phyloP scores from a whole-genome alignment of 2,797 vertebrate genomes.

The Rhinoraja longicauda region DNA sequence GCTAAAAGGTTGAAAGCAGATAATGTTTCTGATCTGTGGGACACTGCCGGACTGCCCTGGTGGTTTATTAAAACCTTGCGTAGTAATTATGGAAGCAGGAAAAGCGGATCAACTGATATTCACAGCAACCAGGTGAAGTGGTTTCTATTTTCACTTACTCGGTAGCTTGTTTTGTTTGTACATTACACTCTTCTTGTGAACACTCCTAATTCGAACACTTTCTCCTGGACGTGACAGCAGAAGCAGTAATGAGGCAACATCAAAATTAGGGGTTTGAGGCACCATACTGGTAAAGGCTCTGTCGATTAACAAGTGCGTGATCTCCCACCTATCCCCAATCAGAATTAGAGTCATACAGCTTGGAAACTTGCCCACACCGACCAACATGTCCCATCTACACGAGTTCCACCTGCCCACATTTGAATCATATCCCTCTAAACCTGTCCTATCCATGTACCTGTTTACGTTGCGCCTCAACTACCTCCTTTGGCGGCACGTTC shows the following conservation, averaged over 20 bases:
- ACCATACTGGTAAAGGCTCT: background rate
- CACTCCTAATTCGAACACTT: background rate
- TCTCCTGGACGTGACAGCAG: background rate
- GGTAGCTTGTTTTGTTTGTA: background rate
- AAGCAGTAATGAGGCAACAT: background rate
- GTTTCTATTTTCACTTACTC: no score
- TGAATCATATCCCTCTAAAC: no score
- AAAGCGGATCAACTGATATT: conserved; percentile 94
- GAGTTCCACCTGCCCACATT: no score
- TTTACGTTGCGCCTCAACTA: no score
- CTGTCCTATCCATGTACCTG: no score
- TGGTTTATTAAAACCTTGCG: conserved; percentile 96
- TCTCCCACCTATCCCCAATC: no score
- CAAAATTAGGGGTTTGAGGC: background rate
- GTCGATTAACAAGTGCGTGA: background rate
- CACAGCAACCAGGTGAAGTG: conserved; percentile 89
- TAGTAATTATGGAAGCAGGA: conserved; percentile 79
- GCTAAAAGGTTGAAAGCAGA: conserved; percentile 78
- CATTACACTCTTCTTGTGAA: no score
- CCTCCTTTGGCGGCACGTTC: no score
- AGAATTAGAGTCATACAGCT: background rate
- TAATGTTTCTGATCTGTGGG: conserved; percentile 86
- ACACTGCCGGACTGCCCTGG: conserved; percentile 91
- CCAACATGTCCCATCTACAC: no score
- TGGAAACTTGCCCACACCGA: no score